Evolutionary conservation across 2,888 invertebrate species (phyloP).

Genomic region (Agrenia bidenticulata): DNA sequence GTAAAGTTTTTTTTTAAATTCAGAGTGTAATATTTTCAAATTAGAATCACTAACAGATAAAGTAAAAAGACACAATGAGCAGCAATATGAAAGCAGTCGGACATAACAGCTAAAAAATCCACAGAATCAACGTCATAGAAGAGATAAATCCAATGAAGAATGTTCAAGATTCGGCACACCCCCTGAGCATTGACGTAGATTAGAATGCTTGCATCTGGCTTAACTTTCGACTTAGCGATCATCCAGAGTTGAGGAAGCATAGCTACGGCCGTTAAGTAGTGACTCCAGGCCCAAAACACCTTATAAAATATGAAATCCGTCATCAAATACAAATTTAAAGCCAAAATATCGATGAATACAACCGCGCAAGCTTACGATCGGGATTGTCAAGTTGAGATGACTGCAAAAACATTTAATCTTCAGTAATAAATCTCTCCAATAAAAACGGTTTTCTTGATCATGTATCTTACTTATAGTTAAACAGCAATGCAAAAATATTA

Average conservation of each 20-base stretch:
- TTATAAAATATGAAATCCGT: too few species aligned
- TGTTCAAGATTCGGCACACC: background rate
- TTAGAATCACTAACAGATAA: too few species aligned
- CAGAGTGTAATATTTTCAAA: too few species aligned
- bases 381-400: background rate
- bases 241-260: conserved; percentile 3
- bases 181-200: conserved; percentile 1
- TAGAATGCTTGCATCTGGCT: background rate
- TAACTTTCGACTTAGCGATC: background rate
- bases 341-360: too few species aligned
- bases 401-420: background rate
- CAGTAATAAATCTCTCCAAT: too few species aligned
- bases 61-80: background rate
- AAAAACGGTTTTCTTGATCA: too few species aligned
- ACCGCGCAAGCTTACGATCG: too few species aligned
- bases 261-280: background rate
- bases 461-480: conserved; percentile 8
- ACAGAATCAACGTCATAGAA: background rate
- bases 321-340: too few species aligned
- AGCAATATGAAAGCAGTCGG: background rate
- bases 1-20: too few species aligned
- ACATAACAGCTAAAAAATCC: background rate
- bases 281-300: background rate
- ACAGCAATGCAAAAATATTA: background rate
- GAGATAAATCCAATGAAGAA: conserved; percentile 2